Percentiles rank a stretch among this genome's conserved stretches.
Evolutionary conservation across 2,797 vertebrate species (phyloP).

Genomic region (Oceanodroma leucorhoa): DNA sequence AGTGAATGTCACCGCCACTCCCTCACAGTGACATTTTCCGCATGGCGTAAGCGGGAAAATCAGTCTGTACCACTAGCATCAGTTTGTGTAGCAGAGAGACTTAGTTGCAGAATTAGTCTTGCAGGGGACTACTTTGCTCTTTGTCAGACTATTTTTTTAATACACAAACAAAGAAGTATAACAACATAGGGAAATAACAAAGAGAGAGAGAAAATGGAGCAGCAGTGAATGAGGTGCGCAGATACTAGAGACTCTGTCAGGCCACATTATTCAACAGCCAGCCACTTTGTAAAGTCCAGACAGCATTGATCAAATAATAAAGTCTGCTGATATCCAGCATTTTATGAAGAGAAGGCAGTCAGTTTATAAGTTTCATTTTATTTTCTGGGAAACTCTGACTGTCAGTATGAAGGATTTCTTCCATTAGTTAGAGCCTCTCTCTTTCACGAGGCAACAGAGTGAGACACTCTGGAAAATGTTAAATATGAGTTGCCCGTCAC

Average conservation of each 20-base stretch:
- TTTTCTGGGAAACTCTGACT: constrained; percentile 27
- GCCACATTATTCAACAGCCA: background rate
- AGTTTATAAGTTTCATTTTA: constrained; percentile 10
- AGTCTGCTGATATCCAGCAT: background rate
- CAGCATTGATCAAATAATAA: background rate
- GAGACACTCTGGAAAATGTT: background rate
- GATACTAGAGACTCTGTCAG: background rate
- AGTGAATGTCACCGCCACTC: background rate
- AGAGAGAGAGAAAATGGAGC: background rate
- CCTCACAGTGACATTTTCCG: background rate
- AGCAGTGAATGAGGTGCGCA: background rate
- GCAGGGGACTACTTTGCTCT: background rate
- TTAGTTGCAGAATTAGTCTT: background rate
- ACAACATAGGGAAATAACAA: background rate
- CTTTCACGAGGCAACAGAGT: background rate
- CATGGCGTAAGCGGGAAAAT: background rate
- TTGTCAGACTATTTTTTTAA: background rate
- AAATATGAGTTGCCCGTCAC: background rate
- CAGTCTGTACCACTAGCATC: background rate
- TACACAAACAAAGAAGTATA: background rate
- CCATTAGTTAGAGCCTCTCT: background rate
- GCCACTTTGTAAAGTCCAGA: background rate
- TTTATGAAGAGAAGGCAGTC: background rate
- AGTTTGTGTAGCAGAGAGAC: background rate
- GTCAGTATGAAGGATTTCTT: constrained; percentile 38